A percentile compares a stretch with the other conserved stretches of the same genome.
phyloP scores from a whole-genome alignment of 2,888 invertebrate species.

The Plemyria rubiginata region DNA sequence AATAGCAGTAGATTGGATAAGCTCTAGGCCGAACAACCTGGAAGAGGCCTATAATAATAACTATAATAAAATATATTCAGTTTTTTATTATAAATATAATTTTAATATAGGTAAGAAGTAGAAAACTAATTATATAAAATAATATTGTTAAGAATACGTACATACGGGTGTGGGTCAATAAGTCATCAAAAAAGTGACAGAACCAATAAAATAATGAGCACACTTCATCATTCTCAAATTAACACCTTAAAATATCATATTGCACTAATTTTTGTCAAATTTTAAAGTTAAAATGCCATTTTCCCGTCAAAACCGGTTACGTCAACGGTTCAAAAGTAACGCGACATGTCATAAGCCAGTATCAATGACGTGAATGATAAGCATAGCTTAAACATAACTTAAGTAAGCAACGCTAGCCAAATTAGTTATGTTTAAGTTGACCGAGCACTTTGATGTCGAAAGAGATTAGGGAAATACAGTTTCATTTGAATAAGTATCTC shows the following conservation, averaged over 20 bases:
- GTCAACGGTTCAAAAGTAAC: conserved; percentile 42
- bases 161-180: too few species aligned
- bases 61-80: too few species aligned
- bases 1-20: too few species aligned
- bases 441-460: conserved; percentile 24
- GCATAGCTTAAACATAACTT: conserved; percentile 35
- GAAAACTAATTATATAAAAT: too few species aligned
- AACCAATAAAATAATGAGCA: background rate
- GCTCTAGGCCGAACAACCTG: too few species aligned
- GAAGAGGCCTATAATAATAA: too few species aligned
- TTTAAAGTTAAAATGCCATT: conserved; percentile 18
- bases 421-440: conserved; percentile 27
- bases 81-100: too few species aligned
- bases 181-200: too few species aligned
- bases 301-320: conserved; percentile 33
- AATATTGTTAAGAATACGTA: too few species aligned
- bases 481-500: conserved; percentile 19
- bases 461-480: conserved; percentile 25
- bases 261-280: conserved; percentile 1
- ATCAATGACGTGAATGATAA: conserved; percentile 43
- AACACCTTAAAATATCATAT: conserved; percentile 3
- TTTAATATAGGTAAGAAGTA: too few species aligned
- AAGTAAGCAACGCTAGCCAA: conserved; percentile 37
- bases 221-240: background rate
- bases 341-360: conserved; percentile 37